Base-by-base conservation (phyloP, 2,888 invertebrate species). In the Parasteatoda lunata region DNA sequence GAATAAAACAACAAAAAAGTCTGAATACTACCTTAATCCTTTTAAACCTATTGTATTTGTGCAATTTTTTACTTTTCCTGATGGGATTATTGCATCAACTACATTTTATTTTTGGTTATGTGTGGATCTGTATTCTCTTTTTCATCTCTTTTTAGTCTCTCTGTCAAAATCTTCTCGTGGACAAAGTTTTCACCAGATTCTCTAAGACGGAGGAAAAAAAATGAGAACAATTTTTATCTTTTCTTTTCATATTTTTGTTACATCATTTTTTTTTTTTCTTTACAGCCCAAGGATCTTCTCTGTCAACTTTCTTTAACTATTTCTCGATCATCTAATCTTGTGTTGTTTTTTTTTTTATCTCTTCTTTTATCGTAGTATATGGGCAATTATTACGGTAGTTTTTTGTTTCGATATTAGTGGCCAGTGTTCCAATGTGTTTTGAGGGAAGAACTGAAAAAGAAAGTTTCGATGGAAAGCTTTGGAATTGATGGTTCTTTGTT, bases 111-210 rank as follows among this genome's bases (percentile, higher is more conserved):
- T 59, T 59, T 59, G 59, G 59, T 59, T n/a, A n/a, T 5, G 9
- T 59, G 59, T 59, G 59, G 59, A 59, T 59, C 59, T 59, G n/a
- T 59, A 7, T 59, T 59, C 13, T 59, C n/a, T 59, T 8, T n/a
- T 59, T 59, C 59, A 59, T 52, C n/a, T 65, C 65, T 80, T 15
- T 59, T 47, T 65, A 66, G 52, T 70, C 30, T 51, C 65, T 52
- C 72, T 59, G 83, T 84, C 77, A 71, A 77, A 77, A 68, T 84
- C 77, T 77, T 77, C 47, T 84, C 54, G 11, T 66, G 72, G 48
- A 84, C 77, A 77, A 77, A 84, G 51, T 84, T 84, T 77, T 65
- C 77, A 77, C 83, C 83, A 77, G 72, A 77, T 83, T 81, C 81
- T 75, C 69, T 13, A 48, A 52, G 65, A 75, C 2, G 2, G 30